phyloP scores from a whole-genome alignment of 1,140 invertebrate species.

The Cydia splendana region DNA sequence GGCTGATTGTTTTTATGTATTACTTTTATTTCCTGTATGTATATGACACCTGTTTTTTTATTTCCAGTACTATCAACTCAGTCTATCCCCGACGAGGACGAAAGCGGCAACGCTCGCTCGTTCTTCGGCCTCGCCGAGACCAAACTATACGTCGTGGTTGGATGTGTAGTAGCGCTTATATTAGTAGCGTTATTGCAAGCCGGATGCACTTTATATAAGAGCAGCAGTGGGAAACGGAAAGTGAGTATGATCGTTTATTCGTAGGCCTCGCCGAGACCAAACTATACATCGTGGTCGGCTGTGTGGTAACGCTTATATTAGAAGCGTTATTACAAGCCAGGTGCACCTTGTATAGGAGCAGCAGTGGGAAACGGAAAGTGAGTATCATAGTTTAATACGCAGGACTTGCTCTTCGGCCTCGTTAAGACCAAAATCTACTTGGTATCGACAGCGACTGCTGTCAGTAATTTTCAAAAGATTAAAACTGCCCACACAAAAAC shows the following conservation, averaged over 20 bases:
- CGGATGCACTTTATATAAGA: constrained; percentile 87
- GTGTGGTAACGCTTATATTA: constrained; percentile 88
- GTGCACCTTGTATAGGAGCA: constrained; percentile 86
- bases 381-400: constrained; percentile 19
- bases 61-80: constrained; percentile 50
- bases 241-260: constrained; percentile 55
- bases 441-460: constrained; percentile 86
- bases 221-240: constrained; percentile 34
- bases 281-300: constrained; percentile 90
- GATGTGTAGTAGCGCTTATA: constrained; percentile 88
- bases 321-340: constrained; percentile 90
- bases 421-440: too few relatives aligned
- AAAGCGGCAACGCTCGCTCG: constrained; percentile 54
- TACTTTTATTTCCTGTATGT: too few relatives aligned
- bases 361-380: constrained; percentile 35
- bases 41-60: constrained; percentile 12
- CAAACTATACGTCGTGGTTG: constrained; percentile 91
- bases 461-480: too few relatives aligned
- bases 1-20: too few relatives aligned
- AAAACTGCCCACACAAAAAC: too few relatives aligned
- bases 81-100: constrained; percentile 55
- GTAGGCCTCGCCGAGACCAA: constrained; percentile 84
- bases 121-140: constrained; percentile 83
- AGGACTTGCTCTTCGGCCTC: constrained; percentile 74
- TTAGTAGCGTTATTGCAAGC: constrained; percentile 91